Conservation (phyloP, 2,888 invertebrate species). For the Dryocosmus kuriphilus region DNA sequence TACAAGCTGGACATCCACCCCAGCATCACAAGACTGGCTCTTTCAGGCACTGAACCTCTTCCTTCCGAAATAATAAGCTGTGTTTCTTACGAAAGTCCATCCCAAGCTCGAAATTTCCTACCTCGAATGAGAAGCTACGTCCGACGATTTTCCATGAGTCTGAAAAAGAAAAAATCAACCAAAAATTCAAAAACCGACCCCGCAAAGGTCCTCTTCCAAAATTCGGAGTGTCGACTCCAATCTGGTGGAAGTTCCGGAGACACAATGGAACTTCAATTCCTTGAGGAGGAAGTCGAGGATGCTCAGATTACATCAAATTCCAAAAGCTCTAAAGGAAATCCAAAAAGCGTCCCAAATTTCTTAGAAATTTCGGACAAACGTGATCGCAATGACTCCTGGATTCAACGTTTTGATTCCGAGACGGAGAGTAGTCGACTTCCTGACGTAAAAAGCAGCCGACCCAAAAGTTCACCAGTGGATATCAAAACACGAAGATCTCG, state of each 20-base stretch:
- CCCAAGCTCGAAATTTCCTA: constrained; percentile 41
- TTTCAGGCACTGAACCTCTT: constrained; percentile 51
- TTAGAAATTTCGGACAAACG: neutral
- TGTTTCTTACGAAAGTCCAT: constrained; percentile 42
- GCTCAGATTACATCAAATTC: neutral
- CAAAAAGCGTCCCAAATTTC: constrained; percentile 34
- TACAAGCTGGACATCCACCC: constrained; percentile 58
- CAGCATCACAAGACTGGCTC: constrained; percentile 59
- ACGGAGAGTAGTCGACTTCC: constrained; percentile 38
- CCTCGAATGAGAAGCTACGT: constrained; percentile 58
- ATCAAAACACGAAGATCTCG: neutral
- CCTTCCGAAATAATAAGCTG: constrained; percentile 54
- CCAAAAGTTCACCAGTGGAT: constrained; percentile 32
- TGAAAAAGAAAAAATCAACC: constrained; percentile 44
- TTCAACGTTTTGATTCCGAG: constrained; percentile 45
- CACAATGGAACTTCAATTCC: constrained; percentile 34
- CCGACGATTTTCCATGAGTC: constrained; percentile 56
- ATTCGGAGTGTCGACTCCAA: constrained; percentile 56
- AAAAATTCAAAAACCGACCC: constrained; percentile 24
- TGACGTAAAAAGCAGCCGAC: neutral
- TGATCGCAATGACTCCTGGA: constrained; percentile 43
- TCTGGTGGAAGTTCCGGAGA: constrained; percentile 52
- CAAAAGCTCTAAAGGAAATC: neutral
- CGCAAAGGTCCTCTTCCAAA: constrained; percentile 61
- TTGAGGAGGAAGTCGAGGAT: neutral